These are phyloP conservation scores for Cephus spinipes DNA, from an alignment of 2,888 invertebrate species.

Conservation along the genomic window DNA sequence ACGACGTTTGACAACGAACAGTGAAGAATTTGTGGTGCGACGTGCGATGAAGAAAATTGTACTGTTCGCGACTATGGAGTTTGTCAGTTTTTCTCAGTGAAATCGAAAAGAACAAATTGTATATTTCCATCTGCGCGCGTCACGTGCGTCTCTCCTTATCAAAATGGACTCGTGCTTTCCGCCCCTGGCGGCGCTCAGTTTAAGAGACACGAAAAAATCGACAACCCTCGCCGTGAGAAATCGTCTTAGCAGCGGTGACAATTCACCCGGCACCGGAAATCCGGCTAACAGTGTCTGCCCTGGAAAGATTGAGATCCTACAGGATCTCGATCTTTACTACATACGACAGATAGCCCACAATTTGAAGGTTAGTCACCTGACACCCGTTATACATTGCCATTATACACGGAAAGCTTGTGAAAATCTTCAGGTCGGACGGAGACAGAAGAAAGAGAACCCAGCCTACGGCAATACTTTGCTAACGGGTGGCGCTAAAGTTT, in stretches of 20 bases:
- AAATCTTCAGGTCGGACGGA: neutral
- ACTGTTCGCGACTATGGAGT: neutral
- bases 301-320: constrained; percentile 68
- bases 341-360: constrained; percentile 71
- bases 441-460: neutral
- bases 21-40: neutral
- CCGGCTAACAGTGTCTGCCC: constrained; percentile 33
- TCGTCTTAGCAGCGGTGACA: constrained; percentile 55
- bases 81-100: neutral
- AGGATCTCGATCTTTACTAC: constrained; percentile 70
- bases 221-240: constrained; percentile 45
- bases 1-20: neutral
- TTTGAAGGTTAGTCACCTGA: constrained; percentile 65
- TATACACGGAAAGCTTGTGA: neutral
- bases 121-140: neutral
- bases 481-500: neutral
- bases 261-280: constrained; percentile 34
- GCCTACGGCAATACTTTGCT: neutral
- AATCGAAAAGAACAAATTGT: neutral
- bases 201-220: constrained; percentile 57
- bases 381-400: neutral
- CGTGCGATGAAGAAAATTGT: neutral
- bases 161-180: constrained; percentile 70
- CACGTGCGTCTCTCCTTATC: neutral
- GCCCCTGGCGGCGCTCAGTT: constrained; percentile 66